Conservation (phyloP, 2,797 vertebrate genomes). For the Melanitta fusca region DNA sequence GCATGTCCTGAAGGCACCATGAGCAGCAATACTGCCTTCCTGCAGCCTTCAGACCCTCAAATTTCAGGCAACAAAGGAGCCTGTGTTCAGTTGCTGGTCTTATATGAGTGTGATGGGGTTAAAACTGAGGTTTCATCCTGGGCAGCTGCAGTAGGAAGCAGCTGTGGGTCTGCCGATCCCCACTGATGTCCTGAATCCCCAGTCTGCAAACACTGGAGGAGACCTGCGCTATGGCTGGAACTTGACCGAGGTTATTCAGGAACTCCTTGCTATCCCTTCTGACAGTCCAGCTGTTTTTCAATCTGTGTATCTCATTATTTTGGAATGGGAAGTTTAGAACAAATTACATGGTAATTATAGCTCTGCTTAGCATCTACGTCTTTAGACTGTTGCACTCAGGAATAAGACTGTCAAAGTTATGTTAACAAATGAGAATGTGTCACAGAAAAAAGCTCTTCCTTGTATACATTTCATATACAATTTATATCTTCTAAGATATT, state of each 20-base stretch:
- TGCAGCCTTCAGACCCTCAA: neutral
- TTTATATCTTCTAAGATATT: slow-evolving; percentile 7
- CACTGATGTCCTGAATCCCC: neutral
- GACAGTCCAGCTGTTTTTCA: neutral
- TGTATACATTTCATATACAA: neutral
- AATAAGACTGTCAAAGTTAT: slow-evolving; percentile 47
- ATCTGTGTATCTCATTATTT: slow-evolving; percentile 34
- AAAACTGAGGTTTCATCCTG: neutral
- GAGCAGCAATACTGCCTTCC: fast-evolving
- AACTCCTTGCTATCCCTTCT: neutral
- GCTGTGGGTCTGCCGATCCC: neutral
- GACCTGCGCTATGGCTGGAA: neutral
- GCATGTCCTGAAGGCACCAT: fast-evolving
- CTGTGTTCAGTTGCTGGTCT: neutral
- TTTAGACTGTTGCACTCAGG: slow-evolving; percentile 17
- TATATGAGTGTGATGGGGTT: fast-evolving
- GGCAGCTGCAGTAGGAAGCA: neutral
- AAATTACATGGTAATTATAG: slow-evolving; percentile 59
- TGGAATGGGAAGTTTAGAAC: slow-evolving; percentile 9
- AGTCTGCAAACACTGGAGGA: neutral
- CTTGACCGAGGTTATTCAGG: neutral
- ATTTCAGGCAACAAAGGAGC: too few species aligned
- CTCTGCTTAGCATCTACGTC: neutral
- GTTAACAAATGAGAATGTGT: slow-evolving; percentile 54
- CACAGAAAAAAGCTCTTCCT: slow-evolving; percentile 38